Base-by-base conservation (phyloP, 2,888 invertebrate species). In the Bombylius major region DNA sequence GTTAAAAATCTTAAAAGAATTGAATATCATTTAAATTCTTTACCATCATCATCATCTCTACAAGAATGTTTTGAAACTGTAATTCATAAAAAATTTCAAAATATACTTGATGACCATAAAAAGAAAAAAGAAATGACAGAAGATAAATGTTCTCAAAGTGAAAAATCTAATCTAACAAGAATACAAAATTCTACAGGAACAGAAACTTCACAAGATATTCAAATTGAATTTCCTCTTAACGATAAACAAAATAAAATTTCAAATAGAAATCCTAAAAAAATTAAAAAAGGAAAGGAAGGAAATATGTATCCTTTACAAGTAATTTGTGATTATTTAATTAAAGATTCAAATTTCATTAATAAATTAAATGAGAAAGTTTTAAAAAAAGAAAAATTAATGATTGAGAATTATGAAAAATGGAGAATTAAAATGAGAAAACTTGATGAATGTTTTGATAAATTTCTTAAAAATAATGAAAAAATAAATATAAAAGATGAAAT, bases 401-500 rank as follows among this genome's bases (percentile, higher is more conserved):
- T 11, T 4, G 11, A 42, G 8, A 11, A 42, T 42, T 42, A 11
- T 42, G 12, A 42, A 42, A 7, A 42, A 11, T 54, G 54, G 54
- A 45, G 50, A n/a, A 45, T 48, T 0, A 64, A 64, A 8, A 60
- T 72, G 4, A 56, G 59, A 4, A 23, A 48, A 4, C 64, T 72
- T n/a, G 63, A 68, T 31, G 54, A 58, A 1, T 65, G 65, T 0
- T 62, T 72, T 9, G 57, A 61, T 39, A 34, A 32, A 0, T 68
- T 70, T 42, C 59, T 68, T 12, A 39, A 51, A 3, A 55, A 60
- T 11, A 62, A 62, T 4, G 62, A 67, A 0, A 65, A 69, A 12
- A 64, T 58, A 0, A 65, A 69, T 11, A 64, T 58, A 47, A 58
- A 63, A 5, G 67, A 70, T 4, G 56, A 68, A 2, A 23, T 23